Conservation (phyloP, 2,113 vertebrate genomes). For the Varanus komodoensis region DNA sequence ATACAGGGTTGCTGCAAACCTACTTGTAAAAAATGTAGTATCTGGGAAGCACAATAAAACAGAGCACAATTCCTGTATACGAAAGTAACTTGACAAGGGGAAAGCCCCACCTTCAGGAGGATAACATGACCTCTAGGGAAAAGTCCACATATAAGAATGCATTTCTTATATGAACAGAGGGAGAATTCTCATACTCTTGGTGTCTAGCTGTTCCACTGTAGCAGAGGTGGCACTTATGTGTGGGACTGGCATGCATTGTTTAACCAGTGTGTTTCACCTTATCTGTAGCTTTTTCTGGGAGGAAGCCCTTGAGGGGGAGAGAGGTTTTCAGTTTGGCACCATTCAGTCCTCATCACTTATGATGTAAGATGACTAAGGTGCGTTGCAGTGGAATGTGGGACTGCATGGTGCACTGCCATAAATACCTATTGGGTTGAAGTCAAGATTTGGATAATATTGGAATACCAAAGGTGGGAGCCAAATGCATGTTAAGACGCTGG, state of each 20-base stretch:
- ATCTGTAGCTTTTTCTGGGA: neutral
- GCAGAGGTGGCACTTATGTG: neutral
- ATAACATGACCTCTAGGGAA: neutral
- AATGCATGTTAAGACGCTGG: neutral
- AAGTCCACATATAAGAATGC: neutral
- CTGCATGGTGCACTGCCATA: neutral
- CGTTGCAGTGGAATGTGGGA: neutral
- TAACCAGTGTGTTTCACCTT: neutral
- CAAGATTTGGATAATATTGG: rapidly evolving
- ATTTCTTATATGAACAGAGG: neutral
- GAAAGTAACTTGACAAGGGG: neutral
- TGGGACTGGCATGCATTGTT: neutral
- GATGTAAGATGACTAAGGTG: neutral
- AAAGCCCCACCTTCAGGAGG: neutral
- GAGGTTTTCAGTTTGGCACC: neutral
- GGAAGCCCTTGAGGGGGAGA: conserved; percentile 12
- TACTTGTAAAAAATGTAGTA: too few species aligned
- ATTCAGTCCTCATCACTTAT: neutral
- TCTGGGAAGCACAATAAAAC: too few species aligned
- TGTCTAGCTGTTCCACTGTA: neutral
- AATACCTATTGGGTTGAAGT: neutral
- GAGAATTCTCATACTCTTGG: neutral
- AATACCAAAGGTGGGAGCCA: rapidly evolving
- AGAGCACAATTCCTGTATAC: too few species aligned
- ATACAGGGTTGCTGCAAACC: too few species aligned